Base-by-base conservation (phyloP, 2,113 vertebrate species). In the Cryptoleucopteryx plumbea region DNA sequence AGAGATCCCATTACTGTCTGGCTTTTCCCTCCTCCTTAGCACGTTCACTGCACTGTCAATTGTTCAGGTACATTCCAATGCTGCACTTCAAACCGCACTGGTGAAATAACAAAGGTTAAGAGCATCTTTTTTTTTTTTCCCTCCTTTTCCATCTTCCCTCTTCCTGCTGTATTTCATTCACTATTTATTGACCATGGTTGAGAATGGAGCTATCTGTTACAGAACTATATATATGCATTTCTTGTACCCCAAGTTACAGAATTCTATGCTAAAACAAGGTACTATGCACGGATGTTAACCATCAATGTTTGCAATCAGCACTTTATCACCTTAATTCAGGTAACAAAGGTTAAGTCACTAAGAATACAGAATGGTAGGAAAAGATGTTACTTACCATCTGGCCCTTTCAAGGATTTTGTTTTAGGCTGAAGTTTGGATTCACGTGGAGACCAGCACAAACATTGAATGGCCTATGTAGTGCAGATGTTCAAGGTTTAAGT, bases 81-180 rank as follows among this genome's bases (percentile, higher is more conserved):
- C 1, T 68, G 7, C 15, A 5, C 21, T 52, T 92, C 55, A 70
- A 74, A 63, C 48, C 6, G 34, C 26, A 38, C 3, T 0, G 4
- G 7, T 50, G 70, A 77, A 66, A 89, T 40, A 86, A 42, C 26
- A 70, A 72, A 72, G 45, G 40, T 86, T 77, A 58, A 65, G 7
- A 17, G 4, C 36, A 32, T 7, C 14, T 36, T 15, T 25, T 8
- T 13, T 13, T 11, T 5, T 0, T 11, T 6, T 13, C 16, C 8
- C 21, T 3, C 23, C 17, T 42, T 47, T 50, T 38, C 31, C 10
- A 25, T 20, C 42, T 83, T 58, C 23, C 9, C 4, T 56, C 7
- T 81, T 84, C 34, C 11, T 50, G 10, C 16, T 83, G 7, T 45
- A 29, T 83, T 82, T 87, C 14, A n/a, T 38, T 84, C 6, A 1